These are phyloP conservation scores for Protosalanx chinensis DNA, from an alignment of 2,797 vertebrate genomes.

Conservation along the genomic window DNA sequence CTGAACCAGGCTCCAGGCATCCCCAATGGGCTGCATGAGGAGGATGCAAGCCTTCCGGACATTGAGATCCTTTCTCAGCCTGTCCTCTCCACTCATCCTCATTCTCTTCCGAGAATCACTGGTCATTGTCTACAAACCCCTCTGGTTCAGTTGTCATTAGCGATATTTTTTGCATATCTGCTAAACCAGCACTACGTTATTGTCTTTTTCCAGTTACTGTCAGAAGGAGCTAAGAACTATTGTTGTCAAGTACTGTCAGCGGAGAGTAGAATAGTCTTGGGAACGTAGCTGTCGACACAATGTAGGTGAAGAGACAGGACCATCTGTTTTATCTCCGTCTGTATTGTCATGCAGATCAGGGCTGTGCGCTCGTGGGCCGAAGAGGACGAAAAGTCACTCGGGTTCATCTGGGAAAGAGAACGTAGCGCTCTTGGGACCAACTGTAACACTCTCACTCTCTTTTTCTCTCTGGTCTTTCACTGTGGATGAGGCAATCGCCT, in stretches of 20 bases:
- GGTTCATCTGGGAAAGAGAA: no score
- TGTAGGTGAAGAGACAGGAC: conserved; percentile 34
- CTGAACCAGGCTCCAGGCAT: neutral
- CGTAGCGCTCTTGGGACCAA: neutral
- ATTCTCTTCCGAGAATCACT: neutral
- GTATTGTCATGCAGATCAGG: conserved; percentile 60
- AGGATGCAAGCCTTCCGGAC: conserved; percentile 13
- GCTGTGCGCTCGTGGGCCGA: conserved; percentile 24
- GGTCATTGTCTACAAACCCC: neutral
- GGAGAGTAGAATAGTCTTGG: conserved; percentile 26
- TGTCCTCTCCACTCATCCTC: neutral
- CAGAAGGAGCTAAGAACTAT: neutral
- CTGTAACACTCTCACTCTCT: neutral
- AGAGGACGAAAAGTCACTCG: neutral
- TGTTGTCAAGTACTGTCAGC: neutral
- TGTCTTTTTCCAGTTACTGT: no score
- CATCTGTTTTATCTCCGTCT: conserved; percentile 59
- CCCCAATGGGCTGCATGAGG: neutral
- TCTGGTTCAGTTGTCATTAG: neutral
- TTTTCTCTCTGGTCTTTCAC: neutral
- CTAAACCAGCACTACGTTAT: neutral
- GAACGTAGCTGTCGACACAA: conserved; percentile 35
- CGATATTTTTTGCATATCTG: neutral
- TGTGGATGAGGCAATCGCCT: neutral
- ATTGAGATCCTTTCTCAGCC: neutral